Evolutionary conservation across 35 echinoderm and acorn worm genomes (phyloP).

Genomic region (Ophioderma brevispina): DNA sequence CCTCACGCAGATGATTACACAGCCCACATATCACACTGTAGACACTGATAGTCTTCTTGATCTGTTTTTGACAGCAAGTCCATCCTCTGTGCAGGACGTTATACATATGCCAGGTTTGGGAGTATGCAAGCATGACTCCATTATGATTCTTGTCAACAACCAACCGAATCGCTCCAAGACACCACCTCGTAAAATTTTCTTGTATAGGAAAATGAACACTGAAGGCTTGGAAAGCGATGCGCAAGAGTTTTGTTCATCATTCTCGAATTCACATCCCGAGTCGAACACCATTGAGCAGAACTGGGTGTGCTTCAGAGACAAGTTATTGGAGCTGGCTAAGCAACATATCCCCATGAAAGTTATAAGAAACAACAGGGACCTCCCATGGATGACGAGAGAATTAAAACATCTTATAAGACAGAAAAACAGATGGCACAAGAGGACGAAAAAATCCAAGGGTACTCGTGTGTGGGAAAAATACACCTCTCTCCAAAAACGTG

Average conservation of each 20-base stretch:
- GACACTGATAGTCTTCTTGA: conserved; percentile 23
- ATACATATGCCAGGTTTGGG: conserved; percentile 38
- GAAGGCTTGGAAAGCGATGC: too few species aligned
- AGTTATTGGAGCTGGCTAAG: background rate
- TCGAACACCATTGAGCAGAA: too few species aligned
- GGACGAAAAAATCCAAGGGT: too few species aligned
- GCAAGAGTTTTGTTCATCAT: background rate
- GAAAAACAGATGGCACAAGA: background rate
- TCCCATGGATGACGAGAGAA: background rate
- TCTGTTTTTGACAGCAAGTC: too few species aligned
- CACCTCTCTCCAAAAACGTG: too few species aligned
- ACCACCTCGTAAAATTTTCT: conserved; percentile 1
- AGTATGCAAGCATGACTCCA: conserved; percentile 36
- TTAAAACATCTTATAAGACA: background rate
- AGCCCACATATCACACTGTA: background rate
- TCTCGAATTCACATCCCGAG: background rate
- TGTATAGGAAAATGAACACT: background rate
- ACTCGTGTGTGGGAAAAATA: too few species aligned
- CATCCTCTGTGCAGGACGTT: too few species aligned
- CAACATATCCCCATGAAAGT: background rate
- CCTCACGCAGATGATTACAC: conserved; percentile 18
- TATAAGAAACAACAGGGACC: background rate
- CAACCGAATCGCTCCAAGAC: too few species aligned
- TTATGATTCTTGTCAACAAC: conserved; percentile 7
- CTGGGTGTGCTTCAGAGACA: background rate